phyloP scores from a whole-genome alignment of 2,888 invertebrate genomes.

The Drosophila merina region DNA sequence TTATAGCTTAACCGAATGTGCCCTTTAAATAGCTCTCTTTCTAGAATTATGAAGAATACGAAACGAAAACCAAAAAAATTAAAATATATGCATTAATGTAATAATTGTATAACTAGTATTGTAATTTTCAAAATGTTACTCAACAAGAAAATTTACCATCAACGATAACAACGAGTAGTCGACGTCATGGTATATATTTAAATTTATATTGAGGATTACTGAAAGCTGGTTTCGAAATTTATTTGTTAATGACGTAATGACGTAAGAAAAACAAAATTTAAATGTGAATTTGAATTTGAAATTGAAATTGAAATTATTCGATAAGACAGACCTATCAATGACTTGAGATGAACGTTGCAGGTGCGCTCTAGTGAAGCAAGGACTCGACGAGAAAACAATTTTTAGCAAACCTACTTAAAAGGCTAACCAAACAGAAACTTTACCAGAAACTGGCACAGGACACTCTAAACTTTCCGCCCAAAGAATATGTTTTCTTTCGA shows the following conservation, averaged over 20 bases:
- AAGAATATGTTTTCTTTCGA: constrained; percentile 34
- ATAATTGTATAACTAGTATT: constrained; percentile 60
- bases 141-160: constrained; percentile 42
- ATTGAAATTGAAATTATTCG: constrained; percentile 54
- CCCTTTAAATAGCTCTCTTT: constrained; percentile 84
- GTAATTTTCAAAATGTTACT: constrained; percentile 69
- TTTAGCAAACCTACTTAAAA: constrained; percentile 8
- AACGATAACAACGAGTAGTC: constrained; percentile 67
- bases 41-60: constrained; percentile 75
- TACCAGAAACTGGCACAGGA: constrained; percentile 39
- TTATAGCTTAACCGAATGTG: constrained; percentile 85
- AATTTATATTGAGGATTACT: constrained; percentile 59
- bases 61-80: constrained; percentile 50
- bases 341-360: constrained; percentile 38
- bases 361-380: constrained; percentile 45
- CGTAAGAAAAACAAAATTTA: constrained; percentile 45
- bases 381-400: constrained; percentile 29
- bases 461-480: constrained; percentile 76
- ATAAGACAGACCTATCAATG: constrained; percentile 39
- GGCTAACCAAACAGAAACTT: constrained; percentile 14
- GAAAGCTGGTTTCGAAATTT: constrained; percentile 75
- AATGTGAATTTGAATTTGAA: constrained; percentile 60
- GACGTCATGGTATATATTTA: constrained; percentile 68
- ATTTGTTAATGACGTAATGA: constrained; percentile 58
- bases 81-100: constrained; percentile 56